Evolutionary conservation across 2,113 vertebrate genomes (phyloP).

Genomic region (Coreoperca whiteheadi): DNA sequence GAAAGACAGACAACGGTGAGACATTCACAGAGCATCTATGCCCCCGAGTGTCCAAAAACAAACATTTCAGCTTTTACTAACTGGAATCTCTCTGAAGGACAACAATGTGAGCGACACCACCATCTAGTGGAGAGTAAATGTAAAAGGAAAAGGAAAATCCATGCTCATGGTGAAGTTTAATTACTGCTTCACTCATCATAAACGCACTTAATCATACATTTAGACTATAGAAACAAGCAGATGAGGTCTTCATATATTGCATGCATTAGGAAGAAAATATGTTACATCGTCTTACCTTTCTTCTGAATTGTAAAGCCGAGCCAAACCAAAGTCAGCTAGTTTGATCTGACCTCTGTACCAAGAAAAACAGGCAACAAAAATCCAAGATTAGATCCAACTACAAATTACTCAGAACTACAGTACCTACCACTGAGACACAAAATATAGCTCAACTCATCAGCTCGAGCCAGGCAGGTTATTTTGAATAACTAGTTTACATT

Average conservation of each 20-base stretch:
- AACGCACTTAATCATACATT: not conserved
- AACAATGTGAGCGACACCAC: conserved; percentile 30
- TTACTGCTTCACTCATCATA: not conserved
- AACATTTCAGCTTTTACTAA: conserved; percentile 12
- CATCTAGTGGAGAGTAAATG: conserved; percentile 59
- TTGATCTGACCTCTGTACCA: conserved; percentile 94
- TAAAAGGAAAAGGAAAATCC: not conserved
- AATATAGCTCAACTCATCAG: not conserved
- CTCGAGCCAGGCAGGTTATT: too few species aligned
- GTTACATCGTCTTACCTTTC: conserved; percentile 90
- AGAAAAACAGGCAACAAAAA: conserved; percentile 31
- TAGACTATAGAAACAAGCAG: not conserved
- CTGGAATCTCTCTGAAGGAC: not conserved
- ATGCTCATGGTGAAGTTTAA: not conserved
- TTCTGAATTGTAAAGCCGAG: conserved; percentile 97
- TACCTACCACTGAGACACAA: not conserved
- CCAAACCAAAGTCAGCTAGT: conserved; percentile 96
- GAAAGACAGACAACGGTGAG: conserved; percentile 6
- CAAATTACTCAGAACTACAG: not conserved
- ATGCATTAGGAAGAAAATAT: not conserved
- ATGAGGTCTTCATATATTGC: not conserved
- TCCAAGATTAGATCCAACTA: not conserved
- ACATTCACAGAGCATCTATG: not conserved
- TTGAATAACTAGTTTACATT: not conserved
- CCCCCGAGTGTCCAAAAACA: conserved; percentile 8